Conservation (phyloP, 2,888 invertebrate species). For the Oscheius sp. region DNA sequence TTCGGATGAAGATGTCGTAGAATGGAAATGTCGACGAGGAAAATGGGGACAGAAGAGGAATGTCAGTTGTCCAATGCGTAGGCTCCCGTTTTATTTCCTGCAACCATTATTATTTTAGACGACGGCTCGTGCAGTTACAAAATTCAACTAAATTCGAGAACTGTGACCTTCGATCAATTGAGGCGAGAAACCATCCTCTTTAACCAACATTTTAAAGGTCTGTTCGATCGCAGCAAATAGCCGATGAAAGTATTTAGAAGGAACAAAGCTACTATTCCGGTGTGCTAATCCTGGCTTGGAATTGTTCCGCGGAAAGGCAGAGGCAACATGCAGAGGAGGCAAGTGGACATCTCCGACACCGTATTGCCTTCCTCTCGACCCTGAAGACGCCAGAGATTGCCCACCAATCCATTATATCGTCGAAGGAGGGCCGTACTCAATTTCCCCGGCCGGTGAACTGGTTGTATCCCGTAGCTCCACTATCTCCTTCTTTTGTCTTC, state of each 20-base stretch:
- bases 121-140: slow-evolving; percentile 56
- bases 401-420: slow-evolving; percentile 69
- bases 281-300: slow-evolving; percentile 63
- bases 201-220: slow-evolving; percentile 67
- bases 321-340: slow-evolving; percentile 47
- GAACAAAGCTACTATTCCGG: slow-evolving; percentile 60
- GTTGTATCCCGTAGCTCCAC: slow-evolving; percentile 68
- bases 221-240: not conserved
- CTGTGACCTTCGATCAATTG: slow-evolving; percentile 60
- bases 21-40: slow-evolving; percentile 63
- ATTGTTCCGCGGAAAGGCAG: slow-evolving; percentile 47
- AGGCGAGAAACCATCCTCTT: slow-evolving; percentile 65
- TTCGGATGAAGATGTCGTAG: slow-evolving; percentile 41
- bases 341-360: slow-evolving; percentile 53
- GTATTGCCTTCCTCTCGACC: slow-evolving; percentile 49
- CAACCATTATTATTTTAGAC: slow-evolving; percentile 36
- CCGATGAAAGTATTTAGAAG: slow-evolving; percentile 40
- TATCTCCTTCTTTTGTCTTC: slow-evolving; percentile 67
- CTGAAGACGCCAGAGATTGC: slow-evolving; percentile 33
- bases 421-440: slow-evolving; percentile 62
- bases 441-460: slow-evolving; percentile 64
- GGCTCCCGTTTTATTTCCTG: not conserved
- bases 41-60: slow-evolving; percentile 61
- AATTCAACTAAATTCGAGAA: slow-evolving; percentile 53
- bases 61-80: slow-evolving; percentile 49